These are phyloP conservation scores for Umimayanthus chanpuru DNA, from an alignment of 92 coral and sea anemone genomes.

Conservation along the genomic window DNA sequence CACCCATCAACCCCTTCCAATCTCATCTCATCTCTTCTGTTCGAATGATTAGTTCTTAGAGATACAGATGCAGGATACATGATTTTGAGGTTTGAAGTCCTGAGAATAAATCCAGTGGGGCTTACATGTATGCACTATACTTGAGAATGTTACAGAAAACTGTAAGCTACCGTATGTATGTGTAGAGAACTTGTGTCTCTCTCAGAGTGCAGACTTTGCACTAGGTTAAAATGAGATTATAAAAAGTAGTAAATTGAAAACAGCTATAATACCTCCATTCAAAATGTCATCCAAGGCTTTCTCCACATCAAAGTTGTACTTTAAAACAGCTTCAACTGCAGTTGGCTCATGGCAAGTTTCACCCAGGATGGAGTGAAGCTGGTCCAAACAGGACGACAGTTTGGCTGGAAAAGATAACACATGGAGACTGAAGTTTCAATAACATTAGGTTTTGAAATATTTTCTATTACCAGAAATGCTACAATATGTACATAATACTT, in stretches of 20 bases:
- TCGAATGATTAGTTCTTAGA: not conserved
- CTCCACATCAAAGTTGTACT: slow-evolving; percentile 83
- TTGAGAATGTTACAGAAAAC: no score
- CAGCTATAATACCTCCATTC: slow-evolving; percentile 58
- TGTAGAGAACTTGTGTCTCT: no score
- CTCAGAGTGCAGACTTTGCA: no score
- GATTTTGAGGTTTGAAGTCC: no score
- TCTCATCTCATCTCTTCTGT: not conserved
- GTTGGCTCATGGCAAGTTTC: slow-evolving; percentile 90
- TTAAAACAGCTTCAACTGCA: slow-evolving; percentile 87
- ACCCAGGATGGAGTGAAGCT: slow-evolving; percentile 94
- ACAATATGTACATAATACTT: no score
- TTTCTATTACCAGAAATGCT: no score
- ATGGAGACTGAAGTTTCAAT: not conserved
- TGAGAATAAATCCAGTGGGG: no score
- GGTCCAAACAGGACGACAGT: slow-evolving; percentile 89
- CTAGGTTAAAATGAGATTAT: no score
- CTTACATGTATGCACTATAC: no score
- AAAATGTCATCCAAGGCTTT: slow-evolving; percentile 88
- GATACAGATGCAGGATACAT: no score
- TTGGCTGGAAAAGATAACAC: slow-evolving; percentile 63
- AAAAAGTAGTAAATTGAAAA: not conserved
- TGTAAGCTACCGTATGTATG: no score
- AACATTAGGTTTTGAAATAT: no score
- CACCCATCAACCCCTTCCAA: not conserved